Conservation (phyloP, 2,797 vertebrate species). For the Heterohyrax brucei region DNA sequence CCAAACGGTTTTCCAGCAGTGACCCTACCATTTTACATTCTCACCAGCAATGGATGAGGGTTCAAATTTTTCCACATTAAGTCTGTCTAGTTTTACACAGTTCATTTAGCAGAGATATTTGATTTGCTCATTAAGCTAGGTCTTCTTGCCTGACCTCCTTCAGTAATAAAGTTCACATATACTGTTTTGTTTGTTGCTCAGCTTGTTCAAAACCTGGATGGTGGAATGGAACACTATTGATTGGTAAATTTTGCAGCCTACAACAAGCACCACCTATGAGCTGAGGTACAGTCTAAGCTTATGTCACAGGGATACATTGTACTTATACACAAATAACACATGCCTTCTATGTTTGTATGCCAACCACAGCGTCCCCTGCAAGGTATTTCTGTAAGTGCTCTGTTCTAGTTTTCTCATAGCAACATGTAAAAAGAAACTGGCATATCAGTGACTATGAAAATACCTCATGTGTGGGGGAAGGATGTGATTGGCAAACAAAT, state of each 20-base stretch:
- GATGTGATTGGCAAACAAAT: too few species aligned
- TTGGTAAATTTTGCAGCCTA: background rate
- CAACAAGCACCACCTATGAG: background rate
- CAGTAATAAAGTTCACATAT: background rate
- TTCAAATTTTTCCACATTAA: background rate
- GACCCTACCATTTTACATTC: too few species aligned
- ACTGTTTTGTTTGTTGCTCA: conserved; percentile 30
- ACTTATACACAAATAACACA: too few species aligned
- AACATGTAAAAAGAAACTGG: too few species aligned
- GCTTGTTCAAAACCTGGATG: background rate
- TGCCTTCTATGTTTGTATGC: too few species aligned
- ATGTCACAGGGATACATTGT: background rate
- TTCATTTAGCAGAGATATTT: conserved; percentile 31
- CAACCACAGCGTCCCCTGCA: too few species aligned
- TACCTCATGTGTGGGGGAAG: too few species aligned
- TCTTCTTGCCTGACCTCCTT: background rate
- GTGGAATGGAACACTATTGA: conserved; percentile 9
- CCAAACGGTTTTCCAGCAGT: too few species aligned
- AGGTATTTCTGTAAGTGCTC: too few species aligned
- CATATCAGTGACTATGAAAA: too few species aligned
- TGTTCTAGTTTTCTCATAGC: too few species aligned
- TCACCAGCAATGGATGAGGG: too few species aligned
- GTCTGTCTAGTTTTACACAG: background rate
- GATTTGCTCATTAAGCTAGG: background rate
- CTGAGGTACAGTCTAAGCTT: background rate